Conservation (phyloP, 1,140 invertebrate genomes). For the Drosophila fuyamai region DNA sequence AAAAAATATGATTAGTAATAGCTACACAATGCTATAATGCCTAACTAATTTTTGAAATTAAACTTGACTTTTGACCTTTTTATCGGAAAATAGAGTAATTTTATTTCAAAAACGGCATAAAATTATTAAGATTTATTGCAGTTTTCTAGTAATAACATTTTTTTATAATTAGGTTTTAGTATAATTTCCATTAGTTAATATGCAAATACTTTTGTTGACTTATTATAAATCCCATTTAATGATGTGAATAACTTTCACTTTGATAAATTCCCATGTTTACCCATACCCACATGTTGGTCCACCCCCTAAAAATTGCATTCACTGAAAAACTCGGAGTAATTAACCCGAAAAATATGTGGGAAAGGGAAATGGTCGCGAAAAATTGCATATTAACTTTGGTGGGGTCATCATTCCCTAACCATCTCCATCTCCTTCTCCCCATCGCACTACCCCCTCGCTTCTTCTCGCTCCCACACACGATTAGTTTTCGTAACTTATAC, state of each 20-base stretch:
- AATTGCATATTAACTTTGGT: constrained; percentile 46
- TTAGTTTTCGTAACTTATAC: constrained; percentile 51
- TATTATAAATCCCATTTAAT: not conserved
- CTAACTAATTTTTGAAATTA: too few relatives aligned
- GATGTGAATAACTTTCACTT: constrained; percentile 18
- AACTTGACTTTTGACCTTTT: too few relatives aligned
- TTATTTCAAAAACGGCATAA: too few relatives aligned
- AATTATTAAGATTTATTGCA: too few relatives aligned
- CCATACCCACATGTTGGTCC: not conserved
- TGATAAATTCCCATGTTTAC: constrained; percentile 5
- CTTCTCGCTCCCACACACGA: constrained; percentile 11
- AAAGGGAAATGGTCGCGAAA: constrained; percentile 31
- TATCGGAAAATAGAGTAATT: too few relatives aligned
- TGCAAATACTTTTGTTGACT: not conserved
- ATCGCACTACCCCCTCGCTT: too few relatives aligned
- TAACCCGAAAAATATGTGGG: constrained; percentile 43
- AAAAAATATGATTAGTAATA: too few relatives aligned
- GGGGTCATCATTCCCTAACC: constrained; percentile 16
- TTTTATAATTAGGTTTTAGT: not conserved
- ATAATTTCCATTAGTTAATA: not conserved
- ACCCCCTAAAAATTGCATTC: not conserved
- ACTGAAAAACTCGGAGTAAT: constrained; percentile 22
- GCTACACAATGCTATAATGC: too few relatives aligned
- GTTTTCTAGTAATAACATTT: too few relatives aligned
- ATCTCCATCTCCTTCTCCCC: not conserved